Conservation (phyloP, 2,113 vertebrate species). For the Ia io region DNA sequence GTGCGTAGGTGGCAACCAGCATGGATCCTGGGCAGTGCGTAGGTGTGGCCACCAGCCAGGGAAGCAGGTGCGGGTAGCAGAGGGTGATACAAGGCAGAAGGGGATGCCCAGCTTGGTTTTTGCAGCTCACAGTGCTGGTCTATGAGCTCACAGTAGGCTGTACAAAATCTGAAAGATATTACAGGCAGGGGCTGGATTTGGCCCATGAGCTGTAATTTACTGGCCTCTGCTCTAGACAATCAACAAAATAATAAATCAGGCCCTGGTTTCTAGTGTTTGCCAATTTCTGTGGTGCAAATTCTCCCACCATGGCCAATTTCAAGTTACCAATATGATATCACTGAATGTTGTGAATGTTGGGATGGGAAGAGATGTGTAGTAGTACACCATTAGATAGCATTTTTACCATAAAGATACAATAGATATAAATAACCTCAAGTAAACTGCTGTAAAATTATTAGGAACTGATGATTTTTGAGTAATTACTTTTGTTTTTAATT, state of each 20-base stretch:
- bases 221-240: background rate
- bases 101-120: background rate
- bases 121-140: background rate
- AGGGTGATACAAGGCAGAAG: background rate
- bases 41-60: background rate
- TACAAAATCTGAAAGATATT: background rate
- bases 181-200: background rate
- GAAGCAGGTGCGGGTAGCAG: background rate
- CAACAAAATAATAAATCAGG: conserved; percentile 23
- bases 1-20: background rate
- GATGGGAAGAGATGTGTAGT: background rate
- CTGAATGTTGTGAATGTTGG: background rate
- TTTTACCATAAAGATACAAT: background rate
- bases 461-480: background rate
- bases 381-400: background rate
- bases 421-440: background rate
- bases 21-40: background rate
- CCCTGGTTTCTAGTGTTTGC: background rate
- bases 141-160: background rate
- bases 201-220: background rate
- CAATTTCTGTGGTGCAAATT: background rate
- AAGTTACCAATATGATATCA: background rate
- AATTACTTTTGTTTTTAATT: conserved; percentile 7
- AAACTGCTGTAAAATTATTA: background rate
- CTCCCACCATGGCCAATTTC: background rate